Conservation (phyloP, 2,888 invertebrate species). For the Cryptocheilus praepositus region DNA sequence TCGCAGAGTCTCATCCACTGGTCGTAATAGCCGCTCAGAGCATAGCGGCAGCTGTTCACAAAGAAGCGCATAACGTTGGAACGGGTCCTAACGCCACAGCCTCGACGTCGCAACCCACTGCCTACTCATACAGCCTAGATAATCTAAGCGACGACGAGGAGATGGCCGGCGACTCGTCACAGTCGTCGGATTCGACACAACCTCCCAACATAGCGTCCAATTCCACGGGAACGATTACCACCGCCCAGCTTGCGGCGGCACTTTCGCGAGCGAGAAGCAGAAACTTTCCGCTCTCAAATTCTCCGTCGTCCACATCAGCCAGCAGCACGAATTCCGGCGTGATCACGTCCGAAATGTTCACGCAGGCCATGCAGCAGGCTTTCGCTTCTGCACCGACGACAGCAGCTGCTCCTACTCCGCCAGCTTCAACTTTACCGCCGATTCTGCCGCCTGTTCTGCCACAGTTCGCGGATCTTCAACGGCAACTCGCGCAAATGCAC, state of each 20-base stretch:
- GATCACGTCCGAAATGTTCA: constrained; percentile 88
- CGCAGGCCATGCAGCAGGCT: constrained; percentile 85
- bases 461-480: constrained; percentile 59
- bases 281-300: constrained; percentile 54
- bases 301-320: constrained; percentile 55
- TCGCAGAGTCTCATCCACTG: constrained; percentile 82
- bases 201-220: constrained; percentile 57
- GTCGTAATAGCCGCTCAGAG: constrained; percentile 83
- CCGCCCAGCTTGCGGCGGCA: constrained; percentile 85
- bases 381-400: constrained; percentile 72
- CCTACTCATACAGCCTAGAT: constrained; percentile 77
- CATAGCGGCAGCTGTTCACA: constrained; percentile 79
- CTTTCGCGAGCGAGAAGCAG: constrained; percentile 79
- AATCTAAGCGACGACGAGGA: constrained; percentile 78
- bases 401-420: constrained; percentile 50
- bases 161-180: constrained; percentile 76
- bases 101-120: constrained; percentile 68
- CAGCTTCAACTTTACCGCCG: constrained; percentile 48
- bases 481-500: constrained; percentile 87
- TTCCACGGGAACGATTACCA: constrained; percentile 78
- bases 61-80: constrained; percentile 67
- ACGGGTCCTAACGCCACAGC: constrained; percentile 52
- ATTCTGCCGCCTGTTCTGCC: constrained; percentile 54
- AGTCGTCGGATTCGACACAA: constrained; percentile 74
- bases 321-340: constrained; percentile 67